These are phyloP conservation scores for Dicranocentrus wangi DNA, from an alignment of 2,888 invertebrate genomes.

Conservation along the genomic window DNA sequence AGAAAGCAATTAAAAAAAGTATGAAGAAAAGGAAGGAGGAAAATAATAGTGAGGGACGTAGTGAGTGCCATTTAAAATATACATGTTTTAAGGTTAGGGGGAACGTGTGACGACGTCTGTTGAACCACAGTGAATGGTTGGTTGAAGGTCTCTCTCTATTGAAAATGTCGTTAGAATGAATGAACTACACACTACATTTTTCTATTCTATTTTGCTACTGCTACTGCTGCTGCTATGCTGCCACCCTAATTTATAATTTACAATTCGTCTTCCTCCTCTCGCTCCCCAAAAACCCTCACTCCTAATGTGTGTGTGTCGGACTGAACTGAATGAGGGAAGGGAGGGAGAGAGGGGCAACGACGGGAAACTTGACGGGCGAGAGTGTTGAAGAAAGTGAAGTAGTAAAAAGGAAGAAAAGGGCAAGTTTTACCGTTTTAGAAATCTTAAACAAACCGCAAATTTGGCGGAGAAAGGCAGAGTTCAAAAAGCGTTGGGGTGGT, in stretches of 20 bases:
- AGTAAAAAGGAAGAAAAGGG: conserved; percentile 21
- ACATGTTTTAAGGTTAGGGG: no score
- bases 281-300: not conserved
- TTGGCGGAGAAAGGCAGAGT: conserved; percentile 18
- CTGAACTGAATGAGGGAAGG: not conserved
- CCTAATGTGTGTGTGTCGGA: not conserved
- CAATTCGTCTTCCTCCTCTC: conserved; percentile 28
- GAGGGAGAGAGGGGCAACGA: conserved; percentile 8
- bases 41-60: not conserved
- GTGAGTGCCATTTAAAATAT: not conserved
- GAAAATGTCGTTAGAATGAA: conserved; percentile 32
- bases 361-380: conserved; percentile 18
- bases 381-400: conserved; percentile 23
- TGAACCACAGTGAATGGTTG: no score
- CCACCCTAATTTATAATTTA: conserved; percentile 59
- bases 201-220: no score
- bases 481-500: no score
- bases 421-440: conserved; percentile 19
- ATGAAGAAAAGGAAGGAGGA: not conserved
- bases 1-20: not conserved
- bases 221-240: no score
- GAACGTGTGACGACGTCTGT: not conserved
- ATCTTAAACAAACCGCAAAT: conserved; percentile 35
- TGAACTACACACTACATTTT: no score
- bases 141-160: conserved; percentile 11